Conservation (phyloP, 2,113 vertebrate genomes). For the Anoplopoma fimbria region DNA sequence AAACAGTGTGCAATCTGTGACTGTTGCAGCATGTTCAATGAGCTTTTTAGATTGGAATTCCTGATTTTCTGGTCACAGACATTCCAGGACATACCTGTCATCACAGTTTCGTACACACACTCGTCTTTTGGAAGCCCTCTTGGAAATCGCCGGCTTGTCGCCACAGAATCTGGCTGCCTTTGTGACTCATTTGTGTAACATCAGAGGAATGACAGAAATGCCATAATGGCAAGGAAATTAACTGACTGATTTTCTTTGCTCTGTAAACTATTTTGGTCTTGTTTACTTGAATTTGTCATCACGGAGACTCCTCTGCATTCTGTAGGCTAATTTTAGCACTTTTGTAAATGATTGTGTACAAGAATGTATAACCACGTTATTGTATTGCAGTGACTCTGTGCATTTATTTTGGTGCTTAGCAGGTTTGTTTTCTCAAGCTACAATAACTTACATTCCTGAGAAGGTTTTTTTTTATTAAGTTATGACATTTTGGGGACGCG, state of each 20-base stretch:
- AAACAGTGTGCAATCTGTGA: background rate
- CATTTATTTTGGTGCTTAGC: background rate
- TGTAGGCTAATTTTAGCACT: slow-evolving; percentile 27
- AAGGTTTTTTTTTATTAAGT: slow-evolving; percentile 9
- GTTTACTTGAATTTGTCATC: background rate
- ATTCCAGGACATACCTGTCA: slow-evolving; percentile 55
- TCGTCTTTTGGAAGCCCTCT: slow-evolving; percentile 4
- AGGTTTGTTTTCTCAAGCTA: slow-evolving; percentile 12
- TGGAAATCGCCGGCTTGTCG: slow-evolving; percentile 16
- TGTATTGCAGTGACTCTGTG: background rate
- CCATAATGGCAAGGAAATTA: slow-evolving; percentile 11
- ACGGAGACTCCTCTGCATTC: background rate
- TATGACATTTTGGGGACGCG: background rate
- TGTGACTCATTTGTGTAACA: slow-evolving; percentile 65
- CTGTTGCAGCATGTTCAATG: background rate
- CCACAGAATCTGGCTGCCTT: slow-evolving; percentile 30
- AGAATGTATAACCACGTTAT: slow-evolving; percentile 14
- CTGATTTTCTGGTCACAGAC: slow-evolving; percentile 57
- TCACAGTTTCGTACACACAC: slow-evolving; percentile 37
- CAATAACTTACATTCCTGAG: slow-evolving; percentile 1
- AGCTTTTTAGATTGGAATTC: slow-evolving; percentile 63
- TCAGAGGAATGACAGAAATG: slow-evolving; percentile 62
- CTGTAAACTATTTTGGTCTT: background rate
- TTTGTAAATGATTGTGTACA: slow-evolving; percentile 11
- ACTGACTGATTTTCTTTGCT: background rate